Evolutionary conservation across 2,797 vertebrate genomes (phyloP), one percentile per base, ranked within the genome.

Genomic region (Lerista edwardsae): DNA sequence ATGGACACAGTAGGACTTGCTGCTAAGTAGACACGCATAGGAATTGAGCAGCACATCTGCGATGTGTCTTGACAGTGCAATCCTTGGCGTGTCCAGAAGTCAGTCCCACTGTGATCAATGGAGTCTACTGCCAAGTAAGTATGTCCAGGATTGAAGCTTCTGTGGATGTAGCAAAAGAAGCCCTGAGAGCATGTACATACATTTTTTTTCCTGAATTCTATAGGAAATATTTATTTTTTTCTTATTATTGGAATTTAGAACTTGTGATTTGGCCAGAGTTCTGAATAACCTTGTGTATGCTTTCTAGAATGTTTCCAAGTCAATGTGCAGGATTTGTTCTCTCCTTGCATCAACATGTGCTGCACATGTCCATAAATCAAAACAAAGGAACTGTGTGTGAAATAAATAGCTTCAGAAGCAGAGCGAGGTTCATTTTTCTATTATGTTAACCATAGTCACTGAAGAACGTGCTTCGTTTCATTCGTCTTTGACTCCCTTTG

Each of bases 151-250:
- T 61, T 25, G 59, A 23, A 61, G 59, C 59, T 1, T 23, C 19
- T 61, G 23, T 25, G 2, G 81, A 79, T 64, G 31, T 84, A 88
- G 69, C 1, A 72, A 86, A 68, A 19, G 19, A n/a, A 73, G 29
- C 21, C 39, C 34, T 36, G 34, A 27, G 44, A 31, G 25, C 15
- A 9, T 8, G n/a, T 34, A 1, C 34, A 19, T 27, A 57, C 15
- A 39, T 71, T 73, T 39, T 23, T 39, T 23, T 61, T 23, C 21
- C 21, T 61, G 59, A 61, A 23, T 61, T 61, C 6, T 55, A 55
- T 55, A 15, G 51, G 51, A 55, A 55, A 21, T 62, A 59, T 41
- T 41, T 12, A 15, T 25, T 44, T 59, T 55, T 23, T 3, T 71
- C n/a, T n/a, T n/a, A n/a, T n/a, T 25, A 72, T 41, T 36, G n/a